Conservation (phyloP, 2,888 invertebrate genomes). For the Polyommatus iphigenia region DNA sequence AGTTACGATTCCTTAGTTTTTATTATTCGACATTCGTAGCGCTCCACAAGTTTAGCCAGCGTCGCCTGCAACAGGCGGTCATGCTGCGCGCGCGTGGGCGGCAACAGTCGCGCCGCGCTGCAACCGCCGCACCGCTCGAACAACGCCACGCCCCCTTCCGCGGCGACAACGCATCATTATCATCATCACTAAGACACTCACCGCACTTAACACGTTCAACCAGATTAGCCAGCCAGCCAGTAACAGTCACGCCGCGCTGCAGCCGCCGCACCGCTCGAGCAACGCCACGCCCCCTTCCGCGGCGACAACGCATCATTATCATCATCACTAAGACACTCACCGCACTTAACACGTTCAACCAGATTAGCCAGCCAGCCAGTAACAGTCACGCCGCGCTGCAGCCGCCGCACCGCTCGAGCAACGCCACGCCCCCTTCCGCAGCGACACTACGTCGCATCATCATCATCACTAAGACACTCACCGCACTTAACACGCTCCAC, state of each 20-base stretch:
- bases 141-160: slow-evolving; percentile 69
- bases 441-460: no score
- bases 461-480: slow-evolving; percentile 42
- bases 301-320: background rate
- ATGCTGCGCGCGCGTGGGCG: slow-evolving; percentile 77
- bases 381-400: slow-evolving; percentile 64
- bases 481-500: slow-evolving; percentile 94
- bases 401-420: slow-evolving; percentile 29
- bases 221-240: no score
- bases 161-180: background rate
- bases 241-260: no score
- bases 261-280: slow-evolving; percentile 28
- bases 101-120: slow-evolving; percentile 78
- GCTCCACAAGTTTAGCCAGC: slow-evolving; percentile 92
- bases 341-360: no score
- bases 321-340: no score
- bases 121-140: slow-evolving; percentile 27
- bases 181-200: no score
- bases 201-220: no score
- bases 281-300: slow-evolving; percentile 69
- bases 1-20: no score
- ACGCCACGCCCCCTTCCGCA: slow-evolving; percentile 79
- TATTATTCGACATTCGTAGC: no score
- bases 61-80: slow-evolving; percentile 90
- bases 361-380: no score